Evolutionary conservation across 2,888 invertebrate species (phyloP).

Genomic region (Zaprionus obscuricornis): DNA sequence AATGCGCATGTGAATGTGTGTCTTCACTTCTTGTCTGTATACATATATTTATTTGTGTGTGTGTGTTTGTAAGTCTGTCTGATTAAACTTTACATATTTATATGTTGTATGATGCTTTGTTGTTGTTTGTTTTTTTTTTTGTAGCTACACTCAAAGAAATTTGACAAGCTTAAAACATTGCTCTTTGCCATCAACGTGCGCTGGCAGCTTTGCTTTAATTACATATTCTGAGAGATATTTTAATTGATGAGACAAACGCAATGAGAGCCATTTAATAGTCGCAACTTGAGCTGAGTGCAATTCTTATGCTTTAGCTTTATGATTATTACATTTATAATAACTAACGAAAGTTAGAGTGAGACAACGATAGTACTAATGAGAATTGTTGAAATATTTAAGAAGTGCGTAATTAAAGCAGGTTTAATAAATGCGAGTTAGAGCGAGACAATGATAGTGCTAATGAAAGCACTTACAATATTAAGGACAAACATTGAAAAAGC

Average conservation of each 20-base stretch:
- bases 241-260: constrained; percentile 60
- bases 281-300: constrained; percentile 14
- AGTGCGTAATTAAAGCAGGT: too few relatives aligned
- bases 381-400: too few relatives aligned
- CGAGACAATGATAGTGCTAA: too few relatives aligned
- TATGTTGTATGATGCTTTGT: too few relatives aligned
- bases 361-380: too few relatives aligned
- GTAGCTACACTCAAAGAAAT: constrained; percentile 38
- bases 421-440: too few relatives aligned
- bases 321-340: constrained; percentile 1
- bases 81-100: constrained; percentile 33
- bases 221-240: constrained; percentile 43
- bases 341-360: too few relatives aligned
- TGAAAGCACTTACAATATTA: too few relatives aligned
- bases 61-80: constrained; percentile 17
- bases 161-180: constrained; percentile 9
- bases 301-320: constrained; percentile 13
- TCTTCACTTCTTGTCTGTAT: constrained; percentile 16
- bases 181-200: too few relatives aligned
- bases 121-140: constrained; percentile 21
- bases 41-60: constrained; percentile 17
- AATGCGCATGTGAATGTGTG: constrained; percentile 5
- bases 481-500: too few relatives aligned
- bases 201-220: constrained; percentile 45
- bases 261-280: constrained; percentile 14